Conservation (phyloP, 2,888 invertebrate genomes). For the Blastobasis adustella region DNA sequence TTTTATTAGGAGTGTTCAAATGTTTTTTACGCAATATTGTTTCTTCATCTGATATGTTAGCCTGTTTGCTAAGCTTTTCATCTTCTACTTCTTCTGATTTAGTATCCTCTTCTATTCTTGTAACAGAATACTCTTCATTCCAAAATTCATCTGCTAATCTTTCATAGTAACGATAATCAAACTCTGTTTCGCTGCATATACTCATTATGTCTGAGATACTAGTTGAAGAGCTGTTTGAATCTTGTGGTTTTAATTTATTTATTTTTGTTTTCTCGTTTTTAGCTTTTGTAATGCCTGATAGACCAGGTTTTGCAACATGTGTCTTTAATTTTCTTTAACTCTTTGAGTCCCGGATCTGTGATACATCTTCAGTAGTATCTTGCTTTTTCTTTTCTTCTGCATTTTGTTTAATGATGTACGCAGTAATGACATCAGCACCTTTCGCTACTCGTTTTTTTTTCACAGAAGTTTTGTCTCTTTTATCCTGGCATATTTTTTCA, state of each 20-base stretch:
- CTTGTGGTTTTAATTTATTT: neutral
- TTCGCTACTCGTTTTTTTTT: neutral
- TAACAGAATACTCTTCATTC: neutral
- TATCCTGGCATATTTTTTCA: conserved; percentile 7
- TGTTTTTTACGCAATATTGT: neutral
- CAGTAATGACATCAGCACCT: conserved; percentile 9
- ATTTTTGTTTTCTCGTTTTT: neutral
- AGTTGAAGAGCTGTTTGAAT: conserved; percentile 1
- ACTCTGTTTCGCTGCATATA: conserved; percentile 1
- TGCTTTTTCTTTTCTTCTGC: neutral
- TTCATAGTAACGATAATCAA: neutral
- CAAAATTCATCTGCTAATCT: neutral
- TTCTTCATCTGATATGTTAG: neutral
- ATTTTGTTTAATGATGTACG: neutral
- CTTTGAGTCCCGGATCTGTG: neutral
- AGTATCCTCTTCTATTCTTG: neutral
- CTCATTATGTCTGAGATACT: conserved; percentile 4
- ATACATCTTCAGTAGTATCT: neutral
- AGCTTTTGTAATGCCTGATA: conserved; percentile 1
- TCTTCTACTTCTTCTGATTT: neutral
- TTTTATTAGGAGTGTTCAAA: neutral
- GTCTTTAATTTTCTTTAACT: neutral
- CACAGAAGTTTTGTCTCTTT: conserved; percentile 1
- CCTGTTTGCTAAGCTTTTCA: neutral
- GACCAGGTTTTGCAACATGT: neutral